Percentiles rank a stretch among this genome's conserved stretches.
phyloP scores from a whole-genome alignment of 2,888 invertebrate species.

The Penaeus monodon region DNA sequence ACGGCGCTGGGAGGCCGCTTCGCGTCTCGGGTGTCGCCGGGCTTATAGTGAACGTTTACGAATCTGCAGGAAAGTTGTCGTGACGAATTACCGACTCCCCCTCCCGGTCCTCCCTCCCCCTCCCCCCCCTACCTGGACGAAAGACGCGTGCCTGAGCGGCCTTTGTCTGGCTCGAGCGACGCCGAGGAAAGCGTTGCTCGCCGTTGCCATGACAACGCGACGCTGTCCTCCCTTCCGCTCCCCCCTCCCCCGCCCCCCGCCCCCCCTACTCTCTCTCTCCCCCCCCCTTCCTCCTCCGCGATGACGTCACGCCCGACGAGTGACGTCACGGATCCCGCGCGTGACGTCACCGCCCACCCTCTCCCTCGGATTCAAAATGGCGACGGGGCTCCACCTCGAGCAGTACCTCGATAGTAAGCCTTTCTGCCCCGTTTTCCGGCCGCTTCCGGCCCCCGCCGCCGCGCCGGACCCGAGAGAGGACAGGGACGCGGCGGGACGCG shows the following conservation, averaged over 20 bases:
- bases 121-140: too few species aligned
- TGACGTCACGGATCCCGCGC: neutral
- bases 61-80: too few species aligned
- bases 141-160: neutral
- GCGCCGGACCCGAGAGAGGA: neutral
- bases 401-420: constrained; percentile 57
- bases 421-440: neutral
- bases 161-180: constrained; percentile 8
- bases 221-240: neutral
- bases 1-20: too few species aligned
- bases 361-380: constrained; percentile 44
- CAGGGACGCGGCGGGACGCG: too few species aligned
- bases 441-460: neutral
- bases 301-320: constrained; percentile 46
- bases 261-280: too few species aligned
- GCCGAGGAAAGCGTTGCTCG: constrained; percentile 20
- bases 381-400: constrained; percentile 58
- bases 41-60: constrained; percentile 3
- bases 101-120: too few species aligned
- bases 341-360: too few species aligned
- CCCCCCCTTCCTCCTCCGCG: neutral
- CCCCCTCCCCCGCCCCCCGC: too few species aligned
- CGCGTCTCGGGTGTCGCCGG: too few species aligned
- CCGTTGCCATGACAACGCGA: constrained; percentile 11
- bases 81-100: too few species aligned